Percentiles rank a stretch among this genome's conserved stretches.
Evolutionary conservation across 2,888 invertebrate species (phyloP).

Genomic region (Cryptus viduatorius): DNA sequence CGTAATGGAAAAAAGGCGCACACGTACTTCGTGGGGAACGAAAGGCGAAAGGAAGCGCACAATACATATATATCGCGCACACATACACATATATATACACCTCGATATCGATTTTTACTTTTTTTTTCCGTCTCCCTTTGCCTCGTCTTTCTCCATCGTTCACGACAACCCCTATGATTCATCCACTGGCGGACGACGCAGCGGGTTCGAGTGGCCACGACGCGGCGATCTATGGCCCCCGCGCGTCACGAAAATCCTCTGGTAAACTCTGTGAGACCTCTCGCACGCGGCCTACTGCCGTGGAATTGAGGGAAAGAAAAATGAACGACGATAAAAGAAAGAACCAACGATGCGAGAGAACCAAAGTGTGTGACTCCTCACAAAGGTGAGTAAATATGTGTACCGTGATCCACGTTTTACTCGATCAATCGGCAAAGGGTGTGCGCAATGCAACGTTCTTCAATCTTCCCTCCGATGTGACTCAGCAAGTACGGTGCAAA

Average conservation of each 20-base stretch:
- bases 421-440: neutral
- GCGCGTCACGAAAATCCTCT: constrained; percentile 23
- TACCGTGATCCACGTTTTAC: neutral
- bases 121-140: neutral
- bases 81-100: neutral
- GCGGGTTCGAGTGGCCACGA: constrained; percentile 46
- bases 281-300: neutral
- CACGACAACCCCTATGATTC: constrained; percentile 56
- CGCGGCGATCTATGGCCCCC: constrained; percentile 49
- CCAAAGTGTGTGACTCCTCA: constrained; percentile 2
- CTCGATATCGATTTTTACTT: constrained; percentile 60
- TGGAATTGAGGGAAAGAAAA: constrained; percentile 43
- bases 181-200: constrained; percentile 35
- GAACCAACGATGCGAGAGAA: neutral
- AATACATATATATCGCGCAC: too few species aligned
- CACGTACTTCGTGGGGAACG: constrained; percentile 1
- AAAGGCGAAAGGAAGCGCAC: neutral
- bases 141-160: constrained; percentile 15
- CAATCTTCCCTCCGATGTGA: too few species aligned
- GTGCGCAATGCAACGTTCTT: neutral
- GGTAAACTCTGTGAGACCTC: constrained; percentile 20
- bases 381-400: constrained; percentile 34
- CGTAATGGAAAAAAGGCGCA: neutral
- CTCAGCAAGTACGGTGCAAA: neutral
- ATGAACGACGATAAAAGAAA: neutral